Evolutionary conservation across 1,140 invertebrate species (phyloP).

Genomic region (Drosophila prosaltans): DNA sequence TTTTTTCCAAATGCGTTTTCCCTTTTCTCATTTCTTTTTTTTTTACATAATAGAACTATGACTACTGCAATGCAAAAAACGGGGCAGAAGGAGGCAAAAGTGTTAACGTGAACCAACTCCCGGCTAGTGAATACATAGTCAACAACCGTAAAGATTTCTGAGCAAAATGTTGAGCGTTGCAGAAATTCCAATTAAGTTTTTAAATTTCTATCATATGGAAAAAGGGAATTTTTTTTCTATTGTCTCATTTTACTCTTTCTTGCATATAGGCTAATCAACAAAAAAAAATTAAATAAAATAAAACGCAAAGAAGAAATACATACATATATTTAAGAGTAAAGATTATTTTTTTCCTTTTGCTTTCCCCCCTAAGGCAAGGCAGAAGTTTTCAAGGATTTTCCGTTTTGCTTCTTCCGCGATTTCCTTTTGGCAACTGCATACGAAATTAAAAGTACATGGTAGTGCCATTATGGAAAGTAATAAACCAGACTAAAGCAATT

Average conservation of each 20-base stretch:
- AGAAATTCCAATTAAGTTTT: conserved; percentile 59
- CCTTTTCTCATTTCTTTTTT: conserved; percentile 36
- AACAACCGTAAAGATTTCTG: conserved; percentile 38
- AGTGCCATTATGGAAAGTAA: conserved; percentile 56
- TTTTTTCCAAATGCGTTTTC: conserved; percentile 48
- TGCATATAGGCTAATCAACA: conserved; percentile 44
- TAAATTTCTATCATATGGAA: conserved; percentile 51
- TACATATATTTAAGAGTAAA: conserved; percentile 2
- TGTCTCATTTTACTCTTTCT: conserved; percentile 4
- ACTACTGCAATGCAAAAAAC: neutral
- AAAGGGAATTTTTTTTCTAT: conserved; percentile 23
- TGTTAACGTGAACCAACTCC: conserved; percentile 30
- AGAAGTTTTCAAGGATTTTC: conserved; percentile 43
- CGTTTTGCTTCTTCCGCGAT: neutral
- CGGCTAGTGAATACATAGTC: conserved; percentile 32
- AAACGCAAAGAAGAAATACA: conserved; percentile 24
- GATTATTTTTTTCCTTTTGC: too few relatives aligned
- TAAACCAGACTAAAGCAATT: conserved; percentile 38
- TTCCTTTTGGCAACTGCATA: conserved; percentile 36
- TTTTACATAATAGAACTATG: conserved; percentile 25
- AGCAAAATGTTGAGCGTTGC: conserved; percentile 10
- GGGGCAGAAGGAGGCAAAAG: neutral
- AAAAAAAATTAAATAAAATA: neutral
- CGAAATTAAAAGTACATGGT: conserved; percentile 41
- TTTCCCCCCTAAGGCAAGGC: neutral